Evolutionary conservation across 2,797 vertebrate species (phyloP).

Genomic region (Okamejei kenojei): DNA sequence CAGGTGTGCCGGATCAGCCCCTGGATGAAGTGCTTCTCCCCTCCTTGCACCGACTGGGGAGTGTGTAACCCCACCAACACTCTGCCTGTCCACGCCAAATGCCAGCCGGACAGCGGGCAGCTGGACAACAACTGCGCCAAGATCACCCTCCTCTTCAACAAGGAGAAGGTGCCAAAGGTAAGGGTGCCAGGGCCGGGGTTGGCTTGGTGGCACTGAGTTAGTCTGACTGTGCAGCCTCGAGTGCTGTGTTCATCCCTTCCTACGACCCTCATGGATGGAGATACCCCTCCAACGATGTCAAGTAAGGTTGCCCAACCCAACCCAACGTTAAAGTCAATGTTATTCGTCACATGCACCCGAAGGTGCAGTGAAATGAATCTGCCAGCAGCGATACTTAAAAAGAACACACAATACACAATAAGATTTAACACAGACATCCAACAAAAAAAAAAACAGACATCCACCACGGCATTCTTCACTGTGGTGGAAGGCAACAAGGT

Average conservation of each 20-base stretch:
- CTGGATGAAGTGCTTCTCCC: slow-evolving; percentile 76
- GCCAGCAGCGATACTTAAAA: too few species aligned
- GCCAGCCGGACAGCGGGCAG: slow-evolving; percentile 71
- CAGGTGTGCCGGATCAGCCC: slow-evolving; percentile 69
- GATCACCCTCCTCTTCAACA: slow-evolving; percentile 79
- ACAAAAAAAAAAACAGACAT: too few species aligned
- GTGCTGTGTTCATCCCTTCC: background rate
- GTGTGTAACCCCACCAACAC: slow-evolving; percentile 67
- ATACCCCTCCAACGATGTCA: background rate
- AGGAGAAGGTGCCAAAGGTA: slow-evolving; percentile 79
- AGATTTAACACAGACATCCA: too few species aligned
- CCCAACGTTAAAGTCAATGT: too few species aligned
- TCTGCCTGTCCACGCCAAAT: slow-evolving; percentile 61
- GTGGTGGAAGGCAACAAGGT: too few species aligned
- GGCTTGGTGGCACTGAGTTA: background rate
- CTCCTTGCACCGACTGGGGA: slow-evolving; percentile 77
- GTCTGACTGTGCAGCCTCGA: background rate
- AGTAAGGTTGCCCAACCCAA: background rate
- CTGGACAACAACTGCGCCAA: slow-evolving; percentile 79
- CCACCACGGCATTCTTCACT: too few species aligned
- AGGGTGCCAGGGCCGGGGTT: slow-evolving; percentile 43
- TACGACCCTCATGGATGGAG: background rate
- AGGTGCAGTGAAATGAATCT: too few species aligned
- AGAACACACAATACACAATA: too few species aligned
- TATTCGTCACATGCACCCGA: too few species aligned